These are phyloP conservation scores for Zaprionus inermis DNA, from an alignment of 1,140 invertebrate species.

Conservation along the genomic window DNA sequence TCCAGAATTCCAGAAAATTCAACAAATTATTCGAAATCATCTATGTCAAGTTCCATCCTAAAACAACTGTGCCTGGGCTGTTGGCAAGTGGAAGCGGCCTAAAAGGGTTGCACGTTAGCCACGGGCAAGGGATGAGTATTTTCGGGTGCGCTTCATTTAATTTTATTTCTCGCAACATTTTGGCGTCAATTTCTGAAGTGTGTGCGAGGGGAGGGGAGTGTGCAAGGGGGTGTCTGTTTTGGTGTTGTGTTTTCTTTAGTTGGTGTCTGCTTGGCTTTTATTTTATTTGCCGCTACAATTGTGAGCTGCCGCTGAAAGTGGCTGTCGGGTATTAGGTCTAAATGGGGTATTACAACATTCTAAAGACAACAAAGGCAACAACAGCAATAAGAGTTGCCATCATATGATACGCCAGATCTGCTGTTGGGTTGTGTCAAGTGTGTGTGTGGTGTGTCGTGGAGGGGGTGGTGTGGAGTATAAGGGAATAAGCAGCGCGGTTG, in stretches of 20 bases:
- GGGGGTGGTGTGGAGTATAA: constrained; percentile 2
- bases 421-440: constrained; percentile 40
- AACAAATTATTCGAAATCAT: no score
- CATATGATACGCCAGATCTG: constrained; percentile 61
- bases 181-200: constrained; percentile 58
- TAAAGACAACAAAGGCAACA: constrained; percentile 44
- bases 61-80: not conserved
- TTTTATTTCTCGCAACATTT: constrained; percentile 76
- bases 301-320: constrained; percentile 68
- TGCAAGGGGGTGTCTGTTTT: not conserved
- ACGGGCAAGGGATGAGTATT: constrained; percentile 22
- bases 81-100: constrained; percentile 17
- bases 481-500: constrained; percentile 3
- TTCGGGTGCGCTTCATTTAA: constrained; percentile 76
- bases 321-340: constrained; percentile 79
- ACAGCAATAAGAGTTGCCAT: constrained; percentile 42
- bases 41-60: not conserved
- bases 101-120: constrained; percentile 22
- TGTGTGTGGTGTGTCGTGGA: no score
- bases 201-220: constrained; percentile 14
- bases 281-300: constrained; percentile 78
- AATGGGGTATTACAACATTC: constrained; percentile 74
- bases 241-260: constrained; percentile 33
- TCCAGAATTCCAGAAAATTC: no score
- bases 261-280: constrained; percentile 55